Conservation (phyloP, 92 coral and sea anemone genomes). For the Parazoanthus darwini region DNA sequence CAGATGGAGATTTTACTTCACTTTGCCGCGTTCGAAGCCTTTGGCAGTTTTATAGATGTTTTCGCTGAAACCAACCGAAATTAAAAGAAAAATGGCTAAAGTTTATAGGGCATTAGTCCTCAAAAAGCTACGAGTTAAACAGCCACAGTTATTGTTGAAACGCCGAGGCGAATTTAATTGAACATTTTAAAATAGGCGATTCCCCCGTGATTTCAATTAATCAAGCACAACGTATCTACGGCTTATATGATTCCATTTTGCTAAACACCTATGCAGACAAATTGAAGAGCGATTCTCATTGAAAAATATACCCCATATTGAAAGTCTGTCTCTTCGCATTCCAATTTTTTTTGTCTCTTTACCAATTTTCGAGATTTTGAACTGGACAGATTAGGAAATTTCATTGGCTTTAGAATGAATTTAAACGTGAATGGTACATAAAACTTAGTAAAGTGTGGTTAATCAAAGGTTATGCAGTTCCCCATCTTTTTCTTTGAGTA, state of each 20-base stretch:
- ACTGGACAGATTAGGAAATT: neutral
- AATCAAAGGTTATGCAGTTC: neutral
- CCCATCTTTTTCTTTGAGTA: neutral
- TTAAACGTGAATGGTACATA: neutral
- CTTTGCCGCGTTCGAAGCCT: constrained; percentile 17
- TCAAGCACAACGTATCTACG: constrained; percentile 2
- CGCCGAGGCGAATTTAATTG: constrained; percentile 31
- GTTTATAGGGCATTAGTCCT: neutral
- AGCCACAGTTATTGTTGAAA: constrained; percentile 16
- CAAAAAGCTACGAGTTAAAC: constrained; percentile 29
- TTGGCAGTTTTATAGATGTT: constrained; percentile 12
- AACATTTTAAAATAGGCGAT: constrained; percentile 26
- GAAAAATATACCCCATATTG: no score
- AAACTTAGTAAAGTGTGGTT: neutral
- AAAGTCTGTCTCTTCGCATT: no score
- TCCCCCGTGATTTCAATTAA: constrained; percentile 17
- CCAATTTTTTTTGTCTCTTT: neutral
- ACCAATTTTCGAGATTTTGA: neutral
- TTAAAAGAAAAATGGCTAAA: neutral
- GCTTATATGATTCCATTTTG: neutral
- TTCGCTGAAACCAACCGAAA: neutral
- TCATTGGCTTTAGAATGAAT: constrained; percentile 7
- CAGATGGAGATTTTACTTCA: constrained; percentile 8
- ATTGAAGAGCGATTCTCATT: neutral
- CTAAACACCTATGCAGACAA: neutral